Conservation (phyloP, 2,888 invertebrate genomes). For the Folsomia candida region DNA sequence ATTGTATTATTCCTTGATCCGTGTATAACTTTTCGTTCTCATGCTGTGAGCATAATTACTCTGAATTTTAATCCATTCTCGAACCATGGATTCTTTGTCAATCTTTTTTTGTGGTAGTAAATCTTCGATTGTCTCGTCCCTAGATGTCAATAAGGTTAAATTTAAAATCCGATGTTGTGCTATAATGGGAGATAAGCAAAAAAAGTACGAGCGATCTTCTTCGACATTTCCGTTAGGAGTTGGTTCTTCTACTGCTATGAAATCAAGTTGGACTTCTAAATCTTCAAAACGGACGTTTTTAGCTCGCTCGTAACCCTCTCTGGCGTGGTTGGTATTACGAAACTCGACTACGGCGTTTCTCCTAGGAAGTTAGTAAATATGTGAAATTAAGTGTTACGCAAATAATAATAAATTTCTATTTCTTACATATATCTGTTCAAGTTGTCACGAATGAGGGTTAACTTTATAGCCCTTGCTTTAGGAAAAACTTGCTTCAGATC, state of each 20-base stretch:
- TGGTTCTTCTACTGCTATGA: neutral
- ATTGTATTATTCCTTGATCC: neutral
- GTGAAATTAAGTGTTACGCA: neutral
- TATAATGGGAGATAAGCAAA: too few relatives aligned
- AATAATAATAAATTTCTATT: neutral
- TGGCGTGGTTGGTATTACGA: neutral
- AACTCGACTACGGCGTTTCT: neutral
- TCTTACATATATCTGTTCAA: neutral
- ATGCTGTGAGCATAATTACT: neutral
- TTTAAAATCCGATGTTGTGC: neutral
- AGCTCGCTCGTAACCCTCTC: neutral
- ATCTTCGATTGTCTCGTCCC: neutral
- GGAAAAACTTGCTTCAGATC: conserved; percentile 25
- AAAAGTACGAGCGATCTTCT: neutral
- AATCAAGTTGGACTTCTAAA: neutral
- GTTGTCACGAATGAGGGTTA: neutral
- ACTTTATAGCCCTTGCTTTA: conserved; percentile 13
- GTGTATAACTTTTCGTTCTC: neutral
- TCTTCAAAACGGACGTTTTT: neutral
- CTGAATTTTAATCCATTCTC: conserved; percentile 5
- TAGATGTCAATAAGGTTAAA: neutral
- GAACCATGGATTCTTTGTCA: conserved; percentile 8
- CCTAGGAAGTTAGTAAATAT: neutral
- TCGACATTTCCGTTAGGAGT: neutral
- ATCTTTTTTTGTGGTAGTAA: neutral